These are phyloP conservation scores for Neoaliturus tenellus DNA, from an alignment of 2,888 invertebrate species.

Conservation along the genomic window DNA sequence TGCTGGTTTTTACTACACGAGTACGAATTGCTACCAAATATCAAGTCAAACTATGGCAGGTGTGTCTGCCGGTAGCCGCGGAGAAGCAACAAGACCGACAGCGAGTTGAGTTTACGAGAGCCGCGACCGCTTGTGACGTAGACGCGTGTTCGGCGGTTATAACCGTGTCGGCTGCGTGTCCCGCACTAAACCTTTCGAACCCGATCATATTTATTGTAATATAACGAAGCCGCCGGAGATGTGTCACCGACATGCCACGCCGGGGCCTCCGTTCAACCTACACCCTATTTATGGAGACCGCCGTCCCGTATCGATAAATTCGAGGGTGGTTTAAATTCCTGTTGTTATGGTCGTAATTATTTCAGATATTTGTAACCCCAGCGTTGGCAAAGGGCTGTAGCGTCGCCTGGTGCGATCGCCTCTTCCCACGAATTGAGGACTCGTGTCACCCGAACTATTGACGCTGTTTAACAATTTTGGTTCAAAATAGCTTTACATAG, in stretches of 20 bases:
- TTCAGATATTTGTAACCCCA: constrained; percentile 43
- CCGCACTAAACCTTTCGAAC: constrained; percentile 49
- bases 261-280: neutral
- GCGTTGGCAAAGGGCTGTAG: constrained; percentile 1
- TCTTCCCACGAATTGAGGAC: neutral
- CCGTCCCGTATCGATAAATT: constrained; percentile 26
- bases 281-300: constrained; percentile 19
- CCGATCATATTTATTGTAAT: constrained; percentile 47
- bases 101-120: constrained; percentile 7
- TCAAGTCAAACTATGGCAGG: too few species aligned
- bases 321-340: constrained; percentile 45
- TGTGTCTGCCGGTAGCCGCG: too few species aligned
- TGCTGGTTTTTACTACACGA: too few species aligned
- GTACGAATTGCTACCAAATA: too few species aligned
- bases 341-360: constrained; percentile 47
- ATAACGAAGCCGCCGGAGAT: constrained; percentile 32
- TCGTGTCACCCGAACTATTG: too few species aligned
- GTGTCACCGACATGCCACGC: constrained; percentile 28
- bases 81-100: too few species aligned
- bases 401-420: constrained; percentile 9
- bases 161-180: neutral
- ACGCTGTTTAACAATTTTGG: too few species aligned
- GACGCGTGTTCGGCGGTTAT: neutral
- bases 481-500: too few species aligned
- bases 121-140: neutral